Evolutionary conservation across 2,797 vertebrate genomes (phyloP), one percentile per base, ranked within the genome.

Genomic region (Geranospiza caerulescens): DNA sequence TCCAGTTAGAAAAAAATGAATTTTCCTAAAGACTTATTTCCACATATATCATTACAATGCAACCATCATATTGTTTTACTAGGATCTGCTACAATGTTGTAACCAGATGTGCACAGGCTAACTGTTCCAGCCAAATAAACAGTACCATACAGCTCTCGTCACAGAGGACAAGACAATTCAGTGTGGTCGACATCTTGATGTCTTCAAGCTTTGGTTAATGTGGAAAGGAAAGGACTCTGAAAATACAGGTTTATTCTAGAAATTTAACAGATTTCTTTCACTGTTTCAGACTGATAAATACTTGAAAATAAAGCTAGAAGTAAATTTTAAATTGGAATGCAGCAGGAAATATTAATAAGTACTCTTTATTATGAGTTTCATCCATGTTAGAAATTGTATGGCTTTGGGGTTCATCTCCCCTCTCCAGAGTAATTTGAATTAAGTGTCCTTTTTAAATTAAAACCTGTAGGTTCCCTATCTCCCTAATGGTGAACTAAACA

Each of bases 151-250:
- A 68, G 84, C 96, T 85, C 99, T 98, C 62, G 98, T 98, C 86
- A 98, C 96, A 3, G 98, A 97, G 18, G 98, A 99, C 91, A 98
- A 98, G 93, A 97, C 92, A 74, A 98, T 99, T 94, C 98, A 99
- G 38, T 98, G 98, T 40, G 98, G 97, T 25, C 34, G 96, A 64
- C 98, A 98, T 10, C 97, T 98, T 33, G 98, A 98, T 31, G 67
- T 98, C 76, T 98, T 99, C 62, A 99, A 98, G 78, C 96, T 98
- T 19, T 98, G 97, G 97, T 96, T 99, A 80, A 99, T 98, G 98
- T 98, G 97, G 98, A 99, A 98, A 91, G 10, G 44, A 36, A 73
- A 68, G 29, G 18, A 5, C 12, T 52, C 16, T 31, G 33, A 73
- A 90, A 73, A 53, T 31, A 21, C 2, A 66, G 7, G 2, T 48